Conservation (phyloP, 2,113 vertebrate genomes). For the Halcyon senegalensis region DNA sequence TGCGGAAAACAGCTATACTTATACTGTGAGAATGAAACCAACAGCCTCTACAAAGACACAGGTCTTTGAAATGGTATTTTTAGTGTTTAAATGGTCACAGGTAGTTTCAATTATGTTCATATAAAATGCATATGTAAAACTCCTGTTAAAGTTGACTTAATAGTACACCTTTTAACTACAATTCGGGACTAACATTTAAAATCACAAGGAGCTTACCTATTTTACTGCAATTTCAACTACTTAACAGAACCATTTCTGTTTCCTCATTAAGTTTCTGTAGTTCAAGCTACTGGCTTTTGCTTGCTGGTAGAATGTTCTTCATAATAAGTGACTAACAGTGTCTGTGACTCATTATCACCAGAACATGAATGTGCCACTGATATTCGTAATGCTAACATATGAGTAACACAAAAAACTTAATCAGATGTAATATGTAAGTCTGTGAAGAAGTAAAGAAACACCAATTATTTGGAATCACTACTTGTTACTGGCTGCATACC, state of each 20-base stretch:
- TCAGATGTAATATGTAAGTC: not conserved
- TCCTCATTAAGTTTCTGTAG: not conserved
- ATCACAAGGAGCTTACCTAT: not conserved
- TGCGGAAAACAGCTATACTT: not conserved
- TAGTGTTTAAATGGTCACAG: no score
- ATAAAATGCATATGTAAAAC: not conserved
- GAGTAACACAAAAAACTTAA: constrained; percentile 31
- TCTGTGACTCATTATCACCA: constrained; percentile 62
- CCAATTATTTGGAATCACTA: not conserved
- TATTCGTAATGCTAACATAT: not conserved
- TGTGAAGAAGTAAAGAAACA: not conserved
- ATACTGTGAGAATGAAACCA: not conserved
- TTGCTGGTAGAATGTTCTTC: not conserved
- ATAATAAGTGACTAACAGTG: not conserved
- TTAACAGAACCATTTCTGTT: not conserved
- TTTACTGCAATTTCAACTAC: not conserved
- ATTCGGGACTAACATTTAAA: not conserved
- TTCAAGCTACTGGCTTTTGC: not conserved
- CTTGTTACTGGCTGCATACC: not conserved
- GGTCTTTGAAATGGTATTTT: not conserved
- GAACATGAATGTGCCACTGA: constrained; percentile 5
- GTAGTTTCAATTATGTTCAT: not conserved
- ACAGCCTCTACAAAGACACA: not conserved
- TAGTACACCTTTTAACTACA: not conserved
- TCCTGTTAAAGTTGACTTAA: not conserved